Evolutionary conservation across 2,113 vertebrate genomes (phyloP).

Genomic region (Syrrhaptes paradoxus): DNA sequence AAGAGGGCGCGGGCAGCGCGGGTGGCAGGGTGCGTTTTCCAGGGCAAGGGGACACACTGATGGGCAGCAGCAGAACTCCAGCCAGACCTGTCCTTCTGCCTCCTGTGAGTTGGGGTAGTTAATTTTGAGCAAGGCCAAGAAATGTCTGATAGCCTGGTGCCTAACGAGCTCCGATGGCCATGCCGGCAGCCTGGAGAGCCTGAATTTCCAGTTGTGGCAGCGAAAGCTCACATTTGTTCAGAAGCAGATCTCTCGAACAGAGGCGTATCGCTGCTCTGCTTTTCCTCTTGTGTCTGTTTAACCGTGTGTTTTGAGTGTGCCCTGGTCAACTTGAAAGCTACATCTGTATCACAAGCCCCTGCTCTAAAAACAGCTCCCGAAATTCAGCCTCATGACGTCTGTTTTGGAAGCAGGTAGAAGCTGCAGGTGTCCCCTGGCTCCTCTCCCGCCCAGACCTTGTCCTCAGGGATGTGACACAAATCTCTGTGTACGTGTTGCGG

Average conservation of each 20-base stretch:
- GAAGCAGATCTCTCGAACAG: neutral
- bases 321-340: neutral
- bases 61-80: neutral
- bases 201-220: neutral
- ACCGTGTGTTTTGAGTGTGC: neutral
- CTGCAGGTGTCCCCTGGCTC: neutral
- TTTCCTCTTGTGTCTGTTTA: neutral
- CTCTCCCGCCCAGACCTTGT: neutral
- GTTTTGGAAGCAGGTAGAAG: neutral
- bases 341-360: neutral
- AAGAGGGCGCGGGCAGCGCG: neutral
- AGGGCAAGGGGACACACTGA: neutral
- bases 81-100: neutral
- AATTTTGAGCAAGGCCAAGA: neutral
- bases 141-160: neutral
- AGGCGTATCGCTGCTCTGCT: neutral
- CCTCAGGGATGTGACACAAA: rapidly evolving
- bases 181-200: neutral
- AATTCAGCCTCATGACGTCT: neutral
- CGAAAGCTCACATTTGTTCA: neutral
- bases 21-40: neutral
- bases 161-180: rapidly evolving
- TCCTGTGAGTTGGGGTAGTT: rapidly evolving
- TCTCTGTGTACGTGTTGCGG: too few species aligned
- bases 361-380: neutral